Percentiles rank a stretch among this genome's conserved stretches.
Conservation (phyloP, 2,113 vertebrate genomes). For the Willisornis vidua region DNA sequence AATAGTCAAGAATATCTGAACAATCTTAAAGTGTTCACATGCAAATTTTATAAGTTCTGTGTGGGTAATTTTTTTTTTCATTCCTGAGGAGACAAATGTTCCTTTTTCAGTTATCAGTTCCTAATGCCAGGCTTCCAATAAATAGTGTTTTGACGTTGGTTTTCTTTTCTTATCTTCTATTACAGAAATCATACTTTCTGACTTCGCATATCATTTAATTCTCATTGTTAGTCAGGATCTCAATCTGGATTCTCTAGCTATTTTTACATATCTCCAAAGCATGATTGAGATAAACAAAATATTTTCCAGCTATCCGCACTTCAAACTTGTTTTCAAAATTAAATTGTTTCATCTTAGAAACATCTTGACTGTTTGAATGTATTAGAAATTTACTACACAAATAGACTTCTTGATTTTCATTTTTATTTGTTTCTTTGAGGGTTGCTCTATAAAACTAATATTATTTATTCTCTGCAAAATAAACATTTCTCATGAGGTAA, state of each 20-base stretch:
- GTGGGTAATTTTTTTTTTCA: background rate
- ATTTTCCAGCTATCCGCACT: background rate
- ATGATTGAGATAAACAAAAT: background rate
- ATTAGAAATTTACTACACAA: background rate
- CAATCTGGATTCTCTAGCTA: background rate
- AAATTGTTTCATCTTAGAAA: background rate
- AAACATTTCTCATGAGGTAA: background rate
- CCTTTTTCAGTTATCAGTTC: background rate
- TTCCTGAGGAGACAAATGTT: background rate
- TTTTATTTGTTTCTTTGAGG: background rate
- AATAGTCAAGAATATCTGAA: slow-evolving; percentile 35
- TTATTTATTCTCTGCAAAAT: background rate
- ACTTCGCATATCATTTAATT: background rate
- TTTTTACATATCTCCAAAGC: background rate
- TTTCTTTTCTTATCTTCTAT: background rate
- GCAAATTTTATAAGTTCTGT: background rate
- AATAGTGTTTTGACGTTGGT: background rate
- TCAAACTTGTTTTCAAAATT: background rate
- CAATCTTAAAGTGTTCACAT: background rate
- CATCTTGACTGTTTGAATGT: background rate
- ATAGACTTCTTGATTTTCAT: background rate
- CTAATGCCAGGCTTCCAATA: background rate
- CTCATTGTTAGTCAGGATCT: background rate
- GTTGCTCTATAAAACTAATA: background rate
- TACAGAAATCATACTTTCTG: background rate